Evolutionary conservation across 2,888 invertebrate species (phyloP).

Genomic region (Drosophila lacicola): DNA sequence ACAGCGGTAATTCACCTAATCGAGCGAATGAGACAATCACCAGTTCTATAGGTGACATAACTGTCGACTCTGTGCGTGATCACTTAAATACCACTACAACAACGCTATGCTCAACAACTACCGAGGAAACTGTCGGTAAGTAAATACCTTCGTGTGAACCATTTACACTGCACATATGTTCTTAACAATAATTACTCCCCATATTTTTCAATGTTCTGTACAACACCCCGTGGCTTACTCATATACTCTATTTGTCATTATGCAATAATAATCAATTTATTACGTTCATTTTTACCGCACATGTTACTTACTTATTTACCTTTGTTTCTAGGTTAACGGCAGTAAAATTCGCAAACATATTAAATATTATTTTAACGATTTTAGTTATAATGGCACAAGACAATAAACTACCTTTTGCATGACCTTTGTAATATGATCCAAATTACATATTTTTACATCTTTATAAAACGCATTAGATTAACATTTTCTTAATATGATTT

Average conservation of each 20-base stretch:
- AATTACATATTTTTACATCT: not conserved
- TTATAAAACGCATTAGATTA: not conserved
- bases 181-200: not conserved
- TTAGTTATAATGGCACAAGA: constrained; percentile 15
- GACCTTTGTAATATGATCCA: constrained; percentile 23
- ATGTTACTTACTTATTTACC: constrained; percentile 32
- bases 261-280: not conserved
- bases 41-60: constrained; percentile 93
- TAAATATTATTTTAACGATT: constrained; percentile 13
- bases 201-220: constrained; percentile 1
- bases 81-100: constrained; percentile 88
- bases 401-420: constrained; percentile 35
- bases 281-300: not conserved
- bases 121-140: constrained; percentile 85
- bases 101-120: constrained; percentile 84
- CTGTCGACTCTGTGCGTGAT: constrained; percentile 96
- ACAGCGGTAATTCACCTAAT: constrained; percentile 85
- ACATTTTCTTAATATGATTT: constrained; percentile 7
- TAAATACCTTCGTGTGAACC: not conserved
- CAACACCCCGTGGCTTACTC: not conserved
- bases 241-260: constrained; percentile 11
- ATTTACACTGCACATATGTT: constrained; percentile 6
- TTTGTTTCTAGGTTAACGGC: constrained; percentile 61
- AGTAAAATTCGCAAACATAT: constrained; percentile 28
- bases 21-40: constrained; percentile 86